These are phyloP conservation scores for Latheticus oryzae DNA, from an alignment of 2,888 invertebrate genomes.

Conservation along the genomic window DNA sequence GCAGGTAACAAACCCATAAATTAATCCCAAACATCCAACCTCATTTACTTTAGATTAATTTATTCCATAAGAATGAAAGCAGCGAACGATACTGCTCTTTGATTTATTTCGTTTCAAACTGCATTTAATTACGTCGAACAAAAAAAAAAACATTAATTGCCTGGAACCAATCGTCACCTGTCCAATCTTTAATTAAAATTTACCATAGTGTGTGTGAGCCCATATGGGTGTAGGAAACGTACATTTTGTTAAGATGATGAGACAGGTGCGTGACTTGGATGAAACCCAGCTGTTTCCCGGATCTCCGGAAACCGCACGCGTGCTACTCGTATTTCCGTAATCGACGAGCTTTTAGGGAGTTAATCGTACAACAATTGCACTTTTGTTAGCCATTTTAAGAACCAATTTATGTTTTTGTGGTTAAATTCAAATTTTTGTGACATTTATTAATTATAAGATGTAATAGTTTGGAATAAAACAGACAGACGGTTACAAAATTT, in stretches of 20 bases:
- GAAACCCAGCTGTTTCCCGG: conserved; percentile 37
- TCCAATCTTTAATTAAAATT: too few species aligned
- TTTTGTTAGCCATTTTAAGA: conserved; percentile 3
- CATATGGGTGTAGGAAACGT: conserved; percentile 22
- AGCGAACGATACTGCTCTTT: background rate
- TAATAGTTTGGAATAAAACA: too few species aligned
- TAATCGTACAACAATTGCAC: conserved; percentile 20
- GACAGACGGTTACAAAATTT: too few species aligned
- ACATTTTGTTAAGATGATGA: conserved; percentile 12
- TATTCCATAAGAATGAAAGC: conserved; percentile 3
- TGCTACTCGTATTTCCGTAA: conserved; percentile 38
- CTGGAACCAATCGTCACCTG: too few species aligned
- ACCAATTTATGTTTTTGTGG: too few species aligned
- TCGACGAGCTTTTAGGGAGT: conserved; percentile 22
- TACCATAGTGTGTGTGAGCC: too few species aligned
- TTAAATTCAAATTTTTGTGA: conserved; percentile 1
- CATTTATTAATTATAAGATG: too few species aligned
- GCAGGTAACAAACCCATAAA: conserved; percentile 8
- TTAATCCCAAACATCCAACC: conserved; percentile 7
- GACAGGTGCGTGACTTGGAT: conserved; percentile 42
- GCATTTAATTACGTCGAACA: too few species aligned
- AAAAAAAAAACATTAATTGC: too few species aligned
- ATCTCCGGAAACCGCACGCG: conserved; percentile 37
- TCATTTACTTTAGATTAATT: conserved; percentile 5
- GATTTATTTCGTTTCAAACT: background rate